Evolutionary conservation across 2,797 vertebrate species (phyloP).

Genomic region (Sylvia borin): DNA sequence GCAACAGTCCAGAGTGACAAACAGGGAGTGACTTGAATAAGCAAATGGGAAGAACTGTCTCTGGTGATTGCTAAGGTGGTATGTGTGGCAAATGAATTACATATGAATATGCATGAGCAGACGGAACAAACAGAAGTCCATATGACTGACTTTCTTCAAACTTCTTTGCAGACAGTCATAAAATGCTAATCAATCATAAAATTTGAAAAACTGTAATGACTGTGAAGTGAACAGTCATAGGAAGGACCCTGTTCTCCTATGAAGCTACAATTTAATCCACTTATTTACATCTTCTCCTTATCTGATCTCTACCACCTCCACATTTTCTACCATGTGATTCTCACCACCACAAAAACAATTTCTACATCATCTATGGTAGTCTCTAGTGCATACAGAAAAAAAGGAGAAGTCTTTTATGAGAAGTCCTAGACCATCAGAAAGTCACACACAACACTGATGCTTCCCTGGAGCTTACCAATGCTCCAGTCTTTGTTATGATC

Average conservation of each 20-base stretch:
- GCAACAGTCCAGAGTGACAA: neutral
- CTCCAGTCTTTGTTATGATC: neutral
- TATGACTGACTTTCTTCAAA: neutral
- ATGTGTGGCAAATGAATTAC: neutral
- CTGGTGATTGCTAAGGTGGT: neutral
- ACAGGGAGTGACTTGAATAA: neutral
- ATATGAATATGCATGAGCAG: neutral
- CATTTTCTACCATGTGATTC: neutral
- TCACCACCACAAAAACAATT: neutral
- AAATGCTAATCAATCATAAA: neutral
- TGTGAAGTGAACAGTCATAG: neutral
- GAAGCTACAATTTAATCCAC: neutral
- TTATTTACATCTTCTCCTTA: neutral
- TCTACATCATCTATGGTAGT: neutral
- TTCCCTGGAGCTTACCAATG: neutral
- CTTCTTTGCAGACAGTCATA: neutral
- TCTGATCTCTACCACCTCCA: constrained; percentile 11
- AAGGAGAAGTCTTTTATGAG: neutral
- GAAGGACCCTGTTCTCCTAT: neutral
- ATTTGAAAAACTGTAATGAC: neutral
- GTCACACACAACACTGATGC: neutral
- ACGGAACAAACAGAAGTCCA: neutral
- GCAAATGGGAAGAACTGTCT: neutral
- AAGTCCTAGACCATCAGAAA: neutral
- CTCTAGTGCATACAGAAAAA: neutral